Evolutionary conservation across 2,113 vertebrate genomes (phyloP), one percentile per base, ranked within the genome.

Genomic region (Ammodytes dubius): DNA sequence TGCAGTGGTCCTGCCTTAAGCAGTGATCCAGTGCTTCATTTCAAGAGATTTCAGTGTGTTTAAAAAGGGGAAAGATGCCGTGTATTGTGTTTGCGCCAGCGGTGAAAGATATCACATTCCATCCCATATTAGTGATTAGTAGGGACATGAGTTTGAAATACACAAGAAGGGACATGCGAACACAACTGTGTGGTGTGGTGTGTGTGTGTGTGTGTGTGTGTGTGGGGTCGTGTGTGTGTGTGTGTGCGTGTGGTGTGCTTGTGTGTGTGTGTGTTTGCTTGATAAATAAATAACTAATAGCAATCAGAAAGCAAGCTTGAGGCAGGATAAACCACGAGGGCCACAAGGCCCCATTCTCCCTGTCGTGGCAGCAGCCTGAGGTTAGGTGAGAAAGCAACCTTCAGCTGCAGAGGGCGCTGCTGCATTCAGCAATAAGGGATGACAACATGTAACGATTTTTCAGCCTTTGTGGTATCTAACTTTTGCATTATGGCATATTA

Each of bases 111-210:
- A n/a, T 81, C 69, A 69, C 12, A 63, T 65, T 70, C 67, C 7
- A 68, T 65, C 2, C 0, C 61, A 59, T 72, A 74, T 86, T 81
- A 92, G 86, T 87, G 75, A 89, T 87, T 85, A 87, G 83, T 87
- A 76, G 39, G 53, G 66, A 39, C 50, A 68, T 85, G 40, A 73
- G 67, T 77, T 71, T 52, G 9, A 57, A 50, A 66, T 27, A 78
- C 66, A 82, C 17, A 4, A 35, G 17, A n/a, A 37, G 17, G 68
- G 45, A 40, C 3, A 67, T 61, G 40, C 12, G 54, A 54, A 47
- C 52, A 64, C 5, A 37, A 49, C 7, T 64, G 9, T 46, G 12
- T 72, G 27, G 35, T n/a, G n/a, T n/a, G n/a, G n/a, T 27, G 27
- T 27, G 27, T 27, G 27, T 27, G 27, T 27, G 27, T 27, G 27